Evolutionary conservation across 2,888 invertebrate genomes (phyloP).

Genomic region (Uloborus plumipes): DNA sequence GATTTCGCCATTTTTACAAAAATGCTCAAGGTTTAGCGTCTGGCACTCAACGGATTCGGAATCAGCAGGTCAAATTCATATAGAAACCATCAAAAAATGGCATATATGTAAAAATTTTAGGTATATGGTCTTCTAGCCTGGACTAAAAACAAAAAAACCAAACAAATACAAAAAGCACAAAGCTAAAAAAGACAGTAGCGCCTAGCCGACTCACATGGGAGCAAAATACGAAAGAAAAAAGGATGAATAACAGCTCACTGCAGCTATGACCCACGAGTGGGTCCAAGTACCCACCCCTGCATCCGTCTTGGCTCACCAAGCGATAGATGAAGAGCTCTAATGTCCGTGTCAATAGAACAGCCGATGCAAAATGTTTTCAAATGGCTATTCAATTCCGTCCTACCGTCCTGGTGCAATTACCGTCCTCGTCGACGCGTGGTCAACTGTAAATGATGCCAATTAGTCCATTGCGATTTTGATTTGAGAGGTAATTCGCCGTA

Average conservation of each 20-base stretch:
- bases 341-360: conserved; percentile 65
- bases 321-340: conserved; percentile 58
- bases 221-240: conserved; percentile 35
- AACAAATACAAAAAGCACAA: background rate
- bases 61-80: no score
- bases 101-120: no score
- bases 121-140: no score
- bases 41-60: no score
- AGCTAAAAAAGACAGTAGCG: conserved; percentile 8
- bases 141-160: no score
- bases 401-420: conserved; percentile 30
- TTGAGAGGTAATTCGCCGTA: no score
- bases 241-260: conserved; percentile 51
- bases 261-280: conserved; percentile 46
- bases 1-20: no score
- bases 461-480: no score
- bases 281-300: conserved; percentile 44
- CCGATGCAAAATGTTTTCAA: conserved; percentile 65
- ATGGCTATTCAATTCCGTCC: conserved; percentile 63
- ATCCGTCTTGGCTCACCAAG: conserved; percentile 51
- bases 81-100: no score
- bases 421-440: no score
- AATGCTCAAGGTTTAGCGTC: no score
- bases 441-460: no score
- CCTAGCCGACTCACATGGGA: conserved; percentile 24